Percentiles rank a stretch among this genome's conserved stretches.
These are phyloP conservation scores for Cephus rjabovi DNA, from an alignment of 2,888 invertebrate genomes.

Conservation along the genomic window DNA sequence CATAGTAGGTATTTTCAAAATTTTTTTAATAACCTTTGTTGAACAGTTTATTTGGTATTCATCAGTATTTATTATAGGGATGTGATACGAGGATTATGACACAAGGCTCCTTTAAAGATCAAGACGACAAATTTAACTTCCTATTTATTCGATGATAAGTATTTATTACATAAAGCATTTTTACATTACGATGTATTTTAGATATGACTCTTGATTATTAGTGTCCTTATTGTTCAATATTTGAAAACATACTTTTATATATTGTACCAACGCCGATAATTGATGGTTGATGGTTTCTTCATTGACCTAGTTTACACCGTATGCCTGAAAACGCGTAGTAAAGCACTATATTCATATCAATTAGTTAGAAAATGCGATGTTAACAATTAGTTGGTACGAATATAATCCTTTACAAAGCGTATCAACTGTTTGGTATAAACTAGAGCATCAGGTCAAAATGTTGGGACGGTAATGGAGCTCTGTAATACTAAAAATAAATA, in stretches of 20 bases:
- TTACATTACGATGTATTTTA: constrained; percentile 44
- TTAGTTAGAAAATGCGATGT: background rate
- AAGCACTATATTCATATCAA: background rate
- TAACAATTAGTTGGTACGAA: background rate
- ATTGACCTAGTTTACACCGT: background rate
- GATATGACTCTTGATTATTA: constrained; percentile 37
- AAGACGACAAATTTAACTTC: background rate
- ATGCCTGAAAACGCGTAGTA: background rate
- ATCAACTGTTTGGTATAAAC: background rate
- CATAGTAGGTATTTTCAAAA: background rate
- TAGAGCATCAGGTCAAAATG: background rate
- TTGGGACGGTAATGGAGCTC: background rate
- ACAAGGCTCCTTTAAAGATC: background rate
- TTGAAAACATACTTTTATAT: background rate
- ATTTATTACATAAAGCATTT: constrained; percentile 48
- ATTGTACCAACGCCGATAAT: background rate
- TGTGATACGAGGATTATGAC: background rate
- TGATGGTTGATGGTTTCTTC: background rate
- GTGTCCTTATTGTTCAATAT: constrained; percentile 24
- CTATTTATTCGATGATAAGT: constrained; percentile 13
- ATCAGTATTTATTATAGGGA: background rate
- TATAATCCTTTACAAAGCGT: constrained; percentile 11
- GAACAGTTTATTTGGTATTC: background rate
- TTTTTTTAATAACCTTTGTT: background rate
- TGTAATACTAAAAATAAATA: constrained; percentile 28